Percentiles rank a stretch among this genome's conserved stretches.
Conservation (phyloP, 1,140 invertebrate genomes). For the Ceratosolen fusciceps region DNA sequence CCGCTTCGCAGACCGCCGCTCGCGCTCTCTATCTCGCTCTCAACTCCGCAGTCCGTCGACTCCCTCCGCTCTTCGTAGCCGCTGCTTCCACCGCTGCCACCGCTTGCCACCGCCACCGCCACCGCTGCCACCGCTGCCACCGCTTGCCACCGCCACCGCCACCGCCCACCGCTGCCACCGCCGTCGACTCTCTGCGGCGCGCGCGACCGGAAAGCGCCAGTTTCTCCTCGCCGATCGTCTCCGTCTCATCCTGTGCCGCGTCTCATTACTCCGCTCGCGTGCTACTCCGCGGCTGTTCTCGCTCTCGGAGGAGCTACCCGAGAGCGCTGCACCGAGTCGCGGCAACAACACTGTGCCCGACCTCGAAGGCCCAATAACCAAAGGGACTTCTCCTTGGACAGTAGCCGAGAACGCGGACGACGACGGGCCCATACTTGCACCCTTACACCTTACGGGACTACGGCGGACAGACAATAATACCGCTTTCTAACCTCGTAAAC, state of each 20-base stretch:
- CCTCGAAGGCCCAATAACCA: background rate
- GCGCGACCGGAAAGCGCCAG: constrained; percentile 66
- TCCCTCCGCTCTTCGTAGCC: constrained; percentile 24
- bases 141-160: background rate
- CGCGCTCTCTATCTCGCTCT: constrained; percentile 51
- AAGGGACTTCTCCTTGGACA: too few species aligned
- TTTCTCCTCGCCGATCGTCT: constrained; percentile 65
- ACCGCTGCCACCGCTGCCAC: constrained; percentile 13
- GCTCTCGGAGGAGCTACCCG: too few species aligned
- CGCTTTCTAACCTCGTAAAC: too few species aligned
- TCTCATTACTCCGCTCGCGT: background rate
- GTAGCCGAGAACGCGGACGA: too few species aligned
- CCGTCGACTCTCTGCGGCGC: background rate
- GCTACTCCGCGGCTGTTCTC: background rate
- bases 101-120: constrained; percentile 23
- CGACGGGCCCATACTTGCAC: background rate
- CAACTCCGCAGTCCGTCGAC: constrained; percentile 37
- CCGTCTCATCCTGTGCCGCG: constrained; percentile 48
- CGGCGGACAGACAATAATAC: too few species aligned
- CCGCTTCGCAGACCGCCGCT: too few species aligned
- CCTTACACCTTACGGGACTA: too few species aligned
- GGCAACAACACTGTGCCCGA: background rate
- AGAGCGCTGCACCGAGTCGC: background rate
- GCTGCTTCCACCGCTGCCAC: constrained; percentile 20
- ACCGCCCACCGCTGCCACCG: background rate